Base-by-base conservation (phyloP, 2,797 vertebrate genomes). In the Hydrocynus forskahlii region DNA sequence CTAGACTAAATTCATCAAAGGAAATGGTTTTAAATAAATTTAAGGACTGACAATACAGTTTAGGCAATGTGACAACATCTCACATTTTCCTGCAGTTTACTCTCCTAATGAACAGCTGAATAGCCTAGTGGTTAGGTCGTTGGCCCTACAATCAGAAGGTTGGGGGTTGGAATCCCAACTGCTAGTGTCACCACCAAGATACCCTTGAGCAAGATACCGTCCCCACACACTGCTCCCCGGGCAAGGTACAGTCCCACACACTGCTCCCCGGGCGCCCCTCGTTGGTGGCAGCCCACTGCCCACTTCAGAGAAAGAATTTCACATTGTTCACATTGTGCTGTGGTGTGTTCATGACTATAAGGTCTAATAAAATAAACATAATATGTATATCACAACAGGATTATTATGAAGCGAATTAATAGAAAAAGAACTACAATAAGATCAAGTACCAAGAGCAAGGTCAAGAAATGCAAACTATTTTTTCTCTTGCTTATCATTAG, bases 61-160 rank as follows among this genome's bases (percentile, higher is more conserved):
- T 43, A n/a, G 21, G 17, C 73, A 67, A 66, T 29, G 59, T 29
- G 29, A 23, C 52, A 40, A 23, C 13, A 69, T 45, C 38, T 68
- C 25, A 40, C n/a, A 23, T 25, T 23, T 48, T 71, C 35, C 57
- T 55, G 66, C 45, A 76, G 29, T 67, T 17, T 23, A 21, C 29
- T 23, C 35, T 71, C 50, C 60, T 21, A 29, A 66, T 64, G 25
- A 72, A 63, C n/a, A n/a, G n/a, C n/a, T n/a, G n/a, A n/a, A n/a
- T n/a, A n/a, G n/a, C n/a, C n/a, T n/a, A n/a, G n/a, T n/a, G n/a
- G n/a, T n/a, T n/a, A n/a, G n/a, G n/a, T n/a, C n/a, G n/a, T n/a
- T n/a, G n/a, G n/a, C n/a, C n/a, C n/a, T n/a, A n/a, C n/a, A n/a
- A n/a, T n/a, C n/a, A n/a, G n/a, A n/a, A n/a, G n/a, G n/a, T n/a